Evolutionary conservation across 2,797 vertebrate species (phyloP), one percentile per base, ranked within the genome.

Genomic region (Ctenochaetus hawaiiensis): DNA sequence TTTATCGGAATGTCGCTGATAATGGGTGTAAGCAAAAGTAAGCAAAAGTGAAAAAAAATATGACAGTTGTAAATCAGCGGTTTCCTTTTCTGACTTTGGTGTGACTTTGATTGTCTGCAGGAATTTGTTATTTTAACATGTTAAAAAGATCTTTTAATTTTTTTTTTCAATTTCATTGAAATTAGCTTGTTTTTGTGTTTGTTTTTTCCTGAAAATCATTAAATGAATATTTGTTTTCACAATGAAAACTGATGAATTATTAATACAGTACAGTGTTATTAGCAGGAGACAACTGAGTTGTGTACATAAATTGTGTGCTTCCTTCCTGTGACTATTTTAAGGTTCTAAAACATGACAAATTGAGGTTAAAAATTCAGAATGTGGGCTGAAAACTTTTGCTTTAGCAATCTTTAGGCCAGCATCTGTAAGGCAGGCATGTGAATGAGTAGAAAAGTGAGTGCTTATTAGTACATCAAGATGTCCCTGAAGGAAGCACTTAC

Each of bases 1-100:
- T 56, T 59, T 53, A 12, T 70, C 52, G 80, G 83, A 84, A 91
- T 86, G 80, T 61, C 71, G 71, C 52, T 72, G 30, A 76, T 70
- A 9, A 75, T 56, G 18, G 6, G 89, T 85, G 26, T 51, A 23
- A 51, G n/a, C 13, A 6, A 26, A 17, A 45, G 22, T 7, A 43
- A 13, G 39, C 16, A 63, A 71, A 81, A 83, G 54, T 78, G 6
- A n/a, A 45, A 10, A 37, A 30, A 11, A 18, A 13, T 10, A 26
- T 14, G 13, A 0, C 11, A 1, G 20, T 13, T 47, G 5, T 37
- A 43, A 51, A 53, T 68, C 9, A 30, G 23, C 2, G 1, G 14
- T 43, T 62, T 43, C 2, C 17, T 34, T 59, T 68, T 44, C 39
- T 13, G 2, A 63, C 23, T 77, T 54, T 34, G 6, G 13, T 64